Base-by-base conservation (phyloP, 2,888 invertebrate species). In the Neuroscelio doddi region DNA sequence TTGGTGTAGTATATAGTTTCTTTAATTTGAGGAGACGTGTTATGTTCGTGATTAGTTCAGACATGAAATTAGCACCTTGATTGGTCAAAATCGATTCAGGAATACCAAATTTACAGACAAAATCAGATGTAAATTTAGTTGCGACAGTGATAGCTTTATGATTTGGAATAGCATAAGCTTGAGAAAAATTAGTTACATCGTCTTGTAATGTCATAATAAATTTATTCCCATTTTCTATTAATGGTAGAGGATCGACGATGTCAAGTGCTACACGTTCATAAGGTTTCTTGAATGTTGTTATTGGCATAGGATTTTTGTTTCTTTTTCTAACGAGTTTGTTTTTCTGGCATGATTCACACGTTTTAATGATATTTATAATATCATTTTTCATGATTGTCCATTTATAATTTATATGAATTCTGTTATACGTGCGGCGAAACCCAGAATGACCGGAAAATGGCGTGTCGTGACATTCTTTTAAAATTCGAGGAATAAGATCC, bases 151-250 rank as follows among this genome's bases (percentile, higher is more conserved):
- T 16, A 0, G 83, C 74, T 70, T 80, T 77, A 15, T 75, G 74
- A 70, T 82, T 78, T 3, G 69, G 71, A 7, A 83, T 64, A 0
- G 79, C 63, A 32, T 64, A 68, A 3, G 80, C 80, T 57, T 72
- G 67, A 8, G 75, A 74, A 61, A 70, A 82, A 74, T 82, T 81
- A 0, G 80, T 77, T n/a, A 80, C 52, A 57, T 81, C 78, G 45
- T 82, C 79, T 70, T 80, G 78, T 3, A 79, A 16, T 0, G 81
- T 81, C n/a, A 83, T 44, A 17, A 83, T 75, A 47, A 69, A 83
- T 69, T 70, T 71, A 55, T 80, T 80, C 12, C 75, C 77, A 5
- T 61, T 38, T 52, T 73, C 66, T 0, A 80, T 76, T 41, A 72
- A 27, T 1, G 75, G 68, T 51, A 82, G 51, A 1, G 79, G 80